Evolutionary conservation across 2,797 vertebrate species (phyloP).

Genomic region (Oryzias sinensis): DNA sequence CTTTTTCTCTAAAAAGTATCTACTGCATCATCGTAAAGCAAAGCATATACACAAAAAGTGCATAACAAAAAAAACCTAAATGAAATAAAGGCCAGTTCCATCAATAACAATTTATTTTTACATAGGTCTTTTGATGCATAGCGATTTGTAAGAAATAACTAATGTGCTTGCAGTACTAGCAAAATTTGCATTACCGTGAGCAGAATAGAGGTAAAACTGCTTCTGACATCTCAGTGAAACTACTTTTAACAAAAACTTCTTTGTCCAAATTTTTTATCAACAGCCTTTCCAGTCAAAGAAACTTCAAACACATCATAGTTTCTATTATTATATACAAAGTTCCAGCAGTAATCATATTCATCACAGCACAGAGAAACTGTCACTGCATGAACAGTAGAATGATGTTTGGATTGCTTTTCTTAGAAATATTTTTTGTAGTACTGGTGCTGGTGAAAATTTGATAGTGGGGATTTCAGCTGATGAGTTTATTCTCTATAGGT

Average conservation of each 20-base stretch:
- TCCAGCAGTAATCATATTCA: constrained; percentile 13
- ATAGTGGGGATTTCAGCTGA: no score
- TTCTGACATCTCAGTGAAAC: constrained; percentile 24
- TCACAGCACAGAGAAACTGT: constrained; percentile 21
- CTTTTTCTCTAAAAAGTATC: no score
- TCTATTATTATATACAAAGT: constrained; percentile 17
- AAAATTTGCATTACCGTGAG: constrained; percentile 2
- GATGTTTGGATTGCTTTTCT: constrained; percentile 18
- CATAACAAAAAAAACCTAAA: constrained; percentile 40
- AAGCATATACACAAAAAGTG: no score
- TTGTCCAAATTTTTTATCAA: constrained; percentile 17
- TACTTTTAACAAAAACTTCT: constrained; percentile 9
- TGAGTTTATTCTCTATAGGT: no score
- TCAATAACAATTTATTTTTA: constrained; percentile 42
- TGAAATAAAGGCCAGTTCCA: constrained; percentile 46
- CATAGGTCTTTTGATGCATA: constrained; percentile 40
- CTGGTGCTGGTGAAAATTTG: no score
- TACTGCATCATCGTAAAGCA: no score
- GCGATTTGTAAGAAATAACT: constrained; percentile 47
- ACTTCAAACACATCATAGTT: constrained; percentile 12
- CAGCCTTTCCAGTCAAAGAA: constrained; percentile 8
- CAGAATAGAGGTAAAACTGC: constrained; percentile 14
- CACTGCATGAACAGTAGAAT: constrained; percentile 13
- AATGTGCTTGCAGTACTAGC: constrained; percentile 5
- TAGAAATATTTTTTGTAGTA: constrained; percentile 38